phyloP scores from a whole-genome alignment of 2,113 vertebrate species.

The Spilogale gracilis region DNA sequence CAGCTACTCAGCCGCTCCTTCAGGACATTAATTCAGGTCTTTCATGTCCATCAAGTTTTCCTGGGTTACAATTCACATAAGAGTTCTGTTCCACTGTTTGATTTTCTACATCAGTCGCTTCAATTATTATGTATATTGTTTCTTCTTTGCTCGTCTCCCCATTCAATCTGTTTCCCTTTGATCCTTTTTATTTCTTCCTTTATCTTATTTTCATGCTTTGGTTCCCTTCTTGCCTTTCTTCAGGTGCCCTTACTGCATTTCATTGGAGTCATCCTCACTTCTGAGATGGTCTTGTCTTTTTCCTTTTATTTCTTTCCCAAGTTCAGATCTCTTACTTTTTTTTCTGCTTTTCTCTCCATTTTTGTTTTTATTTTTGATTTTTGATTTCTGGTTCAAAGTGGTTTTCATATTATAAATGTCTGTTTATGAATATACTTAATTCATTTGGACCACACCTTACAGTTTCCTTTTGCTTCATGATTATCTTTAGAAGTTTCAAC shows the following conservation, averaged over 20 bases:
- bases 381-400: background rate
- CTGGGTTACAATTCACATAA: too few relatives aligned
- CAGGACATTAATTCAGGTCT: background rate
- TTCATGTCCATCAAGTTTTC: background rate
- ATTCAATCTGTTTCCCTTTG: background rate
- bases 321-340: background rate
- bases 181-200: background rate
- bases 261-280: background rate
- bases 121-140: background rate
- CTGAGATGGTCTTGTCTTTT: background rate
- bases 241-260: too few relatives aligned
- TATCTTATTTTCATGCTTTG: background rate
- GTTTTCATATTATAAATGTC: background rate
- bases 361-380: background rate
- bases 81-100: background rate
- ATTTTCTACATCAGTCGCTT: background rate
- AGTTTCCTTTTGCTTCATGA: background rate
- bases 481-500: background rate
- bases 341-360: background rate
- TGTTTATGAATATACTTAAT: background rate
- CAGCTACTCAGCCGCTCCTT: background rate
- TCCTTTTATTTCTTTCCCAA: background rate
- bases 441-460: background rate
- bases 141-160: background rate
- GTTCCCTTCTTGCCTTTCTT: background rate